phyloP scores from a whole-genome alignment of 2,888 invertebrate genomes.

The Branchinecta sandiegonensis region DNA sequence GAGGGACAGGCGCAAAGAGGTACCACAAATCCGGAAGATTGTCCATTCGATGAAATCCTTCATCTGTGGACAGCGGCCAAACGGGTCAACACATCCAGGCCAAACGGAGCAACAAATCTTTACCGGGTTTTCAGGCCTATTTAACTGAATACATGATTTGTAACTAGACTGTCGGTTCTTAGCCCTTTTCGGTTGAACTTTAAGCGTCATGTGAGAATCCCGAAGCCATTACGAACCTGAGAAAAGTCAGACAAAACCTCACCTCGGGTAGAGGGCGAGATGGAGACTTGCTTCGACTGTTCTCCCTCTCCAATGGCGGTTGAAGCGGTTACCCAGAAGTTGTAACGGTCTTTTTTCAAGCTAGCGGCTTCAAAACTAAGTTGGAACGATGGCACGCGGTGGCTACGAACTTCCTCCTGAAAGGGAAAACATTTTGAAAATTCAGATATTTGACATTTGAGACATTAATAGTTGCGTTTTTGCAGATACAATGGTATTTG shows the following conservation, averaged over 20 bases:
- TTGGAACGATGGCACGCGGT: constrained; percentile 57
- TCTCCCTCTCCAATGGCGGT: constrained; percentile 89
- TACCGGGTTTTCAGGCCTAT: no score
- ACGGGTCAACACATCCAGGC: no score
- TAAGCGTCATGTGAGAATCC: not conserved
- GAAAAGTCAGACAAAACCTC: constrained; percentile 24
- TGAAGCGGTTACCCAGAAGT: constrained; percentile 88
- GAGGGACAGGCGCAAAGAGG: no score
- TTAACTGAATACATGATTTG: not conserved
- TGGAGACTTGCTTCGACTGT: constrained; percentile 67
- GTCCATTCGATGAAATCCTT: no score
- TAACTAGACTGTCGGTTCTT: constrained; percentile 9
- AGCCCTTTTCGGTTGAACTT: no score
- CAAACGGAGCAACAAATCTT: no score
- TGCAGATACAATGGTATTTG: no score
- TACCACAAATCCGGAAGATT: no score
- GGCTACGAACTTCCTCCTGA: constrained; percentile 25
- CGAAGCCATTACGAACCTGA: not conserved
- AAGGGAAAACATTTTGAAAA: not conserved
- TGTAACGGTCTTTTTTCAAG: constrained; percentile 66
- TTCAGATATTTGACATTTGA: no score
- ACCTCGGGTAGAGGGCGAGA: constrained; percentile 70
- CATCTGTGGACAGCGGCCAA: no score
- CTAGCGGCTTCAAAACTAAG: constrained; percentile 75
- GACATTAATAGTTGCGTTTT: no score